These are phyloP conservation scores for Gobius niger DNA, from an alignment of 2,113 vertebrate genomes.

Conservation along the genomic window DNA sequence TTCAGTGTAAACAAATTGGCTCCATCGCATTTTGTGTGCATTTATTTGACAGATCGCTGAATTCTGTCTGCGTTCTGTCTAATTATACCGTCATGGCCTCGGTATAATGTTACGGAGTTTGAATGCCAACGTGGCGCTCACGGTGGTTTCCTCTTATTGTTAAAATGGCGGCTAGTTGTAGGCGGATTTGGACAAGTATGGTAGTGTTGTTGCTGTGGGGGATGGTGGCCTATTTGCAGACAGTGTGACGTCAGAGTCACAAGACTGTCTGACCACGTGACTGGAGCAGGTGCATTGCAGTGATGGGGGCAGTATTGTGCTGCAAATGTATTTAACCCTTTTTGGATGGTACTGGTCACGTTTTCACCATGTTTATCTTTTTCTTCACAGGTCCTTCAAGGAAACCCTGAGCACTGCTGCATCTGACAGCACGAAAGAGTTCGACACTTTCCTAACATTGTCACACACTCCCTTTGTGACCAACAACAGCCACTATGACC, in stretches of 20 bases:
- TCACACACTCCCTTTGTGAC: conserved; percentile 54
- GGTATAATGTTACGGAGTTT: background rate
- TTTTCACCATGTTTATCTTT: background rate
- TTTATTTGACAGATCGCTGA: no score
- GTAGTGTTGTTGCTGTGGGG: background rate
- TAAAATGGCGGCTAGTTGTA: conserved; percentile 66
- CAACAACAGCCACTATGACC: conserved; percentile 82
- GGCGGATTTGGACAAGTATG: conserved; percentile 13
- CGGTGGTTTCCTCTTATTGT: conserved; percentile 42
- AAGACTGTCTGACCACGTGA: conserved; percentile 37
- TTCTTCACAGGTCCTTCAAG: conserved; percentile 81
- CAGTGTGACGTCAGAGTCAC: conserved; percentile 52
- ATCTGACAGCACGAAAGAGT: conserved; percentile 78
- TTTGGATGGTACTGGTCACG: background rate
- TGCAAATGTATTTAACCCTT: background rate
- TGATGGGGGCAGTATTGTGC: conserved; percentile 47
- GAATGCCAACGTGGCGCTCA: conserved; percentile 36
- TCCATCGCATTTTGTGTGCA: background rate
- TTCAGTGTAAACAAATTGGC: background rate
- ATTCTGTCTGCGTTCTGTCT: no score
- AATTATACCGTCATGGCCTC: no score
- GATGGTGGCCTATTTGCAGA: conserved; percentile 13
- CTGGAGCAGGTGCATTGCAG: conserved; percentile 19
- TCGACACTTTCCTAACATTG: conserved; percentile 54
- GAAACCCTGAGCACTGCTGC: conserved; percentile 90